Base-by-base conservation (phyloP, 2,797 vertebrate species). In the Fratercula arctica region DNA sequence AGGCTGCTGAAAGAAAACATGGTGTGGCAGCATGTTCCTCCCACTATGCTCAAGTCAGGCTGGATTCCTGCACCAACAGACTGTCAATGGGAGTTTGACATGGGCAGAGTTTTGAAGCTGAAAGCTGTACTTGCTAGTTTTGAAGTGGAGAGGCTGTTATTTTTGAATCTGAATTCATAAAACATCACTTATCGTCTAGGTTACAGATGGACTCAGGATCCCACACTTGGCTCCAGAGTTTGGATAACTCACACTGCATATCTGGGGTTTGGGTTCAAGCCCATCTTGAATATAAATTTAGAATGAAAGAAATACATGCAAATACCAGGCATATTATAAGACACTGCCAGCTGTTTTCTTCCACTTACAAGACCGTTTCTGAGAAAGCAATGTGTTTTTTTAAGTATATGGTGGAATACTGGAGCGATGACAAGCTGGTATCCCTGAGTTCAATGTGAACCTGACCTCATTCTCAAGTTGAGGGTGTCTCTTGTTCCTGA, bases 291-390 rank as follows among this genome's bases (percentile, higher is more conserved):
- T 61, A 56, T 66, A 96, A 95, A 91, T 89, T 96, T 96, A 96
- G 95, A 96, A 90, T 50, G 90, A 77, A 95, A 95, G 77, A 87
- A 96, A 96, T 85, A 82, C 64, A 96, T 83, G 88, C 83, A 96
- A 96, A 95, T 87, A 85, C 93, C 78, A 96, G 86, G 81, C 88
- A 90, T 94, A 92, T 89, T 87, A 74, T 77, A 94, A 93, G 89
- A 80, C 78, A 85, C 75, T 91, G 94, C 90, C 96, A 96, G 94
- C 92, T 97, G 96, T 95, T 96, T 96, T 87, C 93, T 69, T 96
- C 94, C 76, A 92, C 81, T 83, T 84, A 78, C 78, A 91, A 78
- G 86, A 86, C 60, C 0, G 0, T 90, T 95, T 95, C 94, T 95
- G 88, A 96, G 93, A 97, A 95, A 93, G 91, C 46, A 78, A 57